Evolutionary conservation across 2,888 invertebrate genomes (phyloP).

Genomic region (Carcina quercana): DNA sequence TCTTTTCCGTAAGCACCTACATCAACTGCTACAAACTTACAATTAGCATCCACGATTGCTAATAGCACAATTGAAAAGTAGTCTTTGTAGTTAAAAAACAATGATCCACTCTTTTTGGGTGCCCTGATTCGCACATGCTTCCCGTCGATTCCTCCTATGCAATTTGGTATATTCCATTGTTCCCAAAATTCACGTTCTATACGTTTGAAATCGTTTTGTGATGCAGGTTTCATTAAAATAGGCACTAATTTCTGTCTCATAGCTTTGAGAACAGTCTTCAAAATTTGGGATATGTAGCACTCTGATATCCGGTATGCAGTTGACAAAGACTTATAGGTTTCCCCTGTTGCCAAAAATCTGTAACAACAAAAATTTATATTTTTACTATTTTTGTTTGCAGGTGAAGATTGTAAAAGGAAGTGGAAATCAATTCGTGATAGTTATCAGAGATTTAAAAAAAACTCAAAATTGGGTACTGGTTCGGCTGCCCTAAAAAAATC

Average conservation of each 20-base stretch:
- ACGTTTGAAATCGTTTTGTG: slow-evolving; percentile 10
- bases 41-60: slow-evolving; percentile 24
- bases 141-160: slow-evolving; percentile 20
- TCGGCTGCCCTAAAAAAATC: slow-evolving; percentile 8
- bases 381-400: slow-evolving; percentile 11
- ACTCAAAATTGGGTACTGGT: slow-evolving; percentile 11
- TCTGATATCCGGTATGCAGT: slow-evolving; percentile 13
- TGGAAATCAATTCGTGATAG: slow-evolving; percentile 12
- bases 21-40: slow-evolving; percentile 20
- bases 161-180: slow-evolving; percentile 16
- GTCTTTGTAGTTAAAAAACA: slow-evolving; percentile 24
- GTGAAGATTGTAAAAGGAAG: slow-evolving; percentile 8
- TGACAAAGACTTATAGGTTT: slow-evolving; percentile 14
- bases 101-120: slow-evolving; percentile 16
- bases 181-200: slow-evolving; percentile 11
- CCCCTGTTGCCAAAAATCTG: slow-evolving; percentile 11
- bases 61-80: slow-evolving; percentile 20
- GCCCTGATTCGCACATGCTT: slow-evolving; percentile 21
- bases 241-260: slow-evolving; percentile 9
- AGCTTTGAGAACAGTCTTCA: slow-evolving; percentile 8
- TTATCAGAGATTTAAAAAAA: slow-evolving; percentile 12
- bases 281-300: slow-evolving; percentile 15
- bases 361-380: slow-evolving; percentile 4
- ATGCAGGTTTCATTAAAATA: slow-evolving; percentile 8
- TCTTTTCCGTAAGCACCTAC: slow-evolving; percentile 16